A percentile compares a stretch with the other conserved stretches of the same genome.
Evolutionary conservation across 2,888 invertebrate genomes (phyloP).

Genomic region (Ypsolopha scabrella): DNA sequence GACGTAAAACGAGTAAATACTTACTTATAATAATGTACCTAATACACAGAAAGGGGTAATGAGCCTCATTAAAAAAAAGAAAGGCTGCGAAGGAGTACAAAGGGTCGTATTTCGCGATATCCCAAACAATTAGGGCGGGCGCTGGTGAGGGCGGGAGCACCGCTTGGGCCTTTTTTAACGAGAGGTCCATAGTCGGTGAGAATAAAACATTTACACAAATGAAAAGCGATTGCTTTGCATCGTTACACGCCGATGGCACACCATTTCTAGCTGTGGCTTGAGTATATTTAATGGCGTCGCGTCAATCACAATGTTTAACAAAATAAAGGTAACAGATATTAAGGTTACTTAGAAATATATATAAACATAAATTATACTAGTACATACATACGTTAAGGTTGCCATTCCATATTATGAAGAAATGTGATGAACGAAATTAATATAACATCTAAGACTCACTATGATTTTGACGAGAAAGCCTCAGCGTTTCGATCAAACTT

Average conservation of each 20-base stretch:
- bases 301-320: neutral
- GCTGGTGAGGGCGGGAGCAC: neutral
- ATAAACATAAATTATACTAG: no score
- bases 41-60: neutral
- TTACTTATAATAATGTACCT: neutral
- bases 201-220: conserved; percentile 23
- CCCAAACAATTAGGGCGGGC: conserved; percentile 19
- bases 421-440: no score
- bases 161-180: conserved; percentile 19
- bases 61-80: conserved; percentile 18
- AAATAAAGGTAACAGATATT: neutral
- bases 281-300: no score
- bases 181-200: conserved; percentile 11
- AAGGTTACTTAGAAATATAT: neutral
- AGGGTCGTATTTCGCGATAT: conserved; percentile 13
- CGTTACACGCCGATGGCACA: neutral
- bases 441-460: no score
- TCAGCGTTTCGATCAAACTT: no score
- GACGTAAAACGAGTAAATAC: no score
- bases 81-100: conserved; percentile 11
- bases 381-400: no score
- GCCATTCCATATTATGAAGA: no score
- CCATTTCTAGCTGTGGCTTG: neutral
- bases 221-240: conserved; percentile 17
- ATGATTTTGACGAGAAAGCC: no score